A percentile compares a stretch with the other conserved stretches of the same genome.
phyloP scores from a whole-genome alignment of 2,888 invertebrate genomes.

The Criorhina ranunculi region DNA sequence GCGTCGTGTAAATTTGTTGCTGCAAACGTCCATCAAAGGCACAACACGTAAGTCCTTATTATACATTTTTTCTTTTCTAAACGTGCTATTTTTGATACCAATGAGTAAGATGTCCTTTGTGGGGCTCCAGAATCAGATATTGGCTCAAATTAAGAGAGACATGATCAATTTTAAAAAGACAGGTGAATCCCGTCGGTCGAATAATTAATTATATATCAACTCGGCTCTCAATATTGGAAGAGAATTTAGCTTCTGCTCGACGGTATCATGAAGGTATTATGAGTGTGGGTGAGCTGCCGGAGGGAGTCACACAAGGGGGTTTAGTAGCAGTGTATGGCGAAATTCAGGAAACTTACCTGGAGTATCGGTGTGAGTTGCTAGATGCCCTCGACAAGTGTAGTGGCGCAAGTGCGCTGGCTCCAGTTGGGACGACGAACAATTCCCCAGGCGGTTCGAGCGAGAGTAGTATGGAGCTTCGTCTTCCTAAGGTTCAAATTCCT shows the following conservation, averaged over 20 bases:
- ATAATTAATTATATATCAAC: slow-evolving; percentile 5
- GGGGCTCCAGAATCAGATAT: not conserved
- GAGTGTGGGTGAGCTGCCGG: no score
- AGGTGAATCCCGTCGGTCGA: slow-evolving; percentile 16
- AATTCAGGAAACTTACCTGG: not conserved
- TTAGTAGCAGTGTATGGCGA: no score
- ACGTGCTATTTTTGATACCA: no score
- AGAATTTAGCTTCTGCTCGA: not conserved
- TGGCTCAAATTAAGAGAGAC: slow-evolving; percentile 11
- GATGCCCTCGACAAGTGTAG: not conserved
- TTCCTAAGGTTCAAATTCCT: no score
- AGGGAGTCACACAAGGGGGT: not conserved
- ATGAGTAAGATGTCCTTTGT: slow-evolving; percentile 12
- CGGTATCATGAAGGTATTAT: no score
- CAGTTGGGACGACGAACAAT: no score
- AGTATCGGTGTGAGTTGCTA: not conserved
- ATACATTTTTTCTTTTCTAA: no score
- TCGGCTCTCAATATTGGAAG: slow-evolving; percentile 13
- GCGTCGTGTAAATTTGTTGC: not conserved
- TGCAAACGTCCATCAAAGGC: no score
- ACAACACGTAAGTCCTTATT: no score
- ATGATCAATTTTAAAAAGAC: slow-evolving; percentile 23
- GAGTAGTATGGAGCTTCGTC: no score
- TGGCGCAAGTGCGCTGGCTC: not conserved
- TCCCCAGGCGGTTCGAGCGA: no score